Evolutionary conservation across 2,888 invertebrate genomes (phyloP).

Genomic region (Acrobasis consociella): DNA sequence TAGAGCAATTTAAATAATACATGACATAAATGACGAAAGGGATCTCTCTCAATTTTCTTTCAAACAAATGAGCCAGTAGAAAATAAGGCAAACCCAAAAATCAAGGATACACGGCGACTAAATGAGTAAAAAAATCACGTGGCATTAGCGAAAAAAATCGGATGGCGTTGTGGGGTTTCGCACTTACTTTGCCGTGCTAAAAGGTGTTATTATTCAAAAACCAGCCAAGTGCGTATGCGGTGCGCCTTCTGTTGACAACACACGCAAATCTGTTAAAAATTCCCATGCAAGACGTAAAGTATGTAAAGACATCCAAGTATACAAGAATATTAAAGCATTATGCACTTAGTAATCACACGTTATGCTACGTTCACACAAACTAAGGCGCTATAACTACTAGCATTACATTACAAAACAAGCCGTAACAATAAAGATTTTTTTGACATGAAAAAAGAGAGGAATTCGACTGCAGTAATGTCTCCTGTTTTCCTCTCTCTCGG

Average conservation of each 20-base stretch:
- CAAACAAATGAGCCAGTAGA: not conserved
- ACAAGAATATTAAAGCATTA: not conserved
- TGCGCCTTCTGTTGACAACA: slow-evolving; percentile 61
- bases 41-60: no score
- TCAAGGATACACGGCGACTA: no score
- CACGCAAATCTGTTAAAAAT: slow-evolving; percentile 19
- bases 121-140: slow-evolving; percentile 21
- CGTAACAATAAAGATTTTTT: not conserved
- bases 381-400: not conserved
- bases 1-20: no score
- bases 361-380: slow-evolving; percentile 1
- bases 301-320: not conserved
- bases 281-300: slow-evolving; percentile 9
- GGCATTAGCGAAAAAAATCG: slow-evolving; percentile 3
- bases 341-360: not conserved
- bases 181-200: slow-evolving; percentile 62
- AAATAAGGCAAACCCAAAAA: not conserved
- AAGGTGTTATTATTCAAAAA: slow-evolving; percentile 50
- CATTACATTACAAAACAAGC: not conserved
- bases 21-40: no score
- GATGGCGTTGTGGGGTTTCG: slow-evolving; percentile 29
- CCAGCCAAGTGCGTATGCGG: slow-evolving; percentile 51
- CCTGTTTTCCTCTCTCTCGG: no score
- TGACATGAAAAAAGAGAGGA: no score
- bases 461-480: no score